These are phyloP conservation scores for Heliconius aoede DNA, from an alignment of 2,888 invertebrate genomes.

Conservation along the genomic window DNA sequence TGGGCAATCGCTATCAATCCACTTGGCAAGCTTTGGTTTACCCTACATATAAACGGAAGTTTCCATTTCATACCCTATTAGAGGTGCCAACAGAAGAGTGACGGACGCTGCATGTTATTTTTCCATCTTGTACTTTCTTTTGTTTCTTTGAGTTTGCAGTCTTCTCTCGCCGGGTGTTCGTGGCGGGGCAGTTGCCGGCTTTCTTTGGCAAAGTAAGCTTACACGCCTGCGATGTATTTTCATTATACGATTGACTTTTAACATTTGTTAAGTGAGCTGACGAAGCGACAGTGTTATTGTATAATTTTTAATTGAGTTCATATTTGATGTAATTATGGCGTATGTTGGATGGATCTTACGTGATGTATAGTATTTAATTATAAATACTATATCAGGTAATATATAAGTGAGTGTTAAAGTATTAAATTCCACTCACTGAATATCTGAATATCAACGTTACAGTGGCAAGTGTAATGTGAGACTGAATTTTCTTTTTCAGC, in stretches of 20 bases:
- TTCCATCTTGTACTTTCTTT: constrained; percentile 41
- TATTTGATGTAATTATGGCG: background rate
- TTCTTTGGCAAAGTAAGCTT: constrained; percentile 54
- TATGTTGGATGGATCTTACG: background rate
- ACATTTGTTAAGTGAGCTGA: background rate
- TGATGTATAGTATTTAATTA: background rate
- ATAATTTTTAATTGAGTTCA: background rate
- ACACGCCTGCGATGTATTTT: constrained; percentile 64
- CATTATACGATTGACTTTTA: constrained; percentile 19
- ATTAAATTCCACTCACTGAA: background rate
- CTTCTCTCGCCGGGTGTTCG: constrained; percentile 48
- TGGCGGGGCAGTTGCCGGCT: constrained; percentile 38
- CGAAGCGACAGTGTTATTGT: background rate
- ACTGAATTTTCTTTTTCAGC: background rate
- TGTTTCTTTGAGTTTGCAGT: constrained; percentile 39
- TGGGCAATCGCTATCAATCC: background rate
- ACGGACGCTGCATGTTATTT: constrained; percentile 48
- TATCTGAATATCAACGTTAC: constrained; percentile 14
- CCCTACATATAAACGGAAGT: constrained; percentile 5
- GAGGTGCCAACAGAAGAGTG: constrained; percentile 51
- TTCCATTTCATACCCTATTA: constrained; percentile 57
- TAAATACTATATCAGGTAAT: too few relatives aligned
- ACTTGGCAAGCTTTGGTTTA: background rate
- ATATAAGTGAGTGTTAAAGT: too few relatives aligned
- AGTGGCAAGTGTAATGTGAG: background rate